Evolutionary conservation across 2,888 invertebrate species (phyloP).

Genomic region (Sialis fuliginosa): DNA sequence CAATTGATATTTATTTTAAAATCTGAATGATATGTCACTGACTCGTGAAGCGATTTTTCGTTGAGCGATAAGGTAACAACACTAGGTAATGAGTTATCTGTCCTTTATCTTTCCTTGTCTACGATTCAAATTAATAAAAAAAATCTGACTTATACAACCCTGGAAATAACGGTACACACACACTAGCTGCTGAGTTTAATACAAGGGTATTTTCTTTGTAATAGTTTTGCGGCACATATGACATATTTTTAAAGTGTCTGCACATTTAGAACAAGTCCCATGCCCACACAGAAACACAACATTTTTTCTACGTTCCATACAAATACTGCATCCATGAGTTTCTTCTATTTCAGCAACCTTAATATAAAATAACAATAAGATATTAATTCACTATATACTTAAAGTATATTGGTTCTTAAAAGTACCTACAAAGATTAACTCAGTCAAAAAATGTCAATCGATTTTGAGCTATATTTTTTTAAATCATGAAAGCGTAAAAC

Average conservation of each 20-base stretch:
- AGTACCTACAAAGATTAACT: not conserved
- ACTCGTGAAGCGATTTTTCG: no score
- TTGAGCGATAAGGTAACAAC: no score
- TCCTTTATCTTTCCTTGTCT: no score
- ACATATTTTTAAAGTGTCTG: slow-evolving; percentile 62
- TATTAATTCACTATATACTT: slow-evolving; percentile 14
- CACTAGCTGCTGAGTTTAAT: slow-evolving; percentile 14
- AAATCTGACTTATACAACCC: no score
- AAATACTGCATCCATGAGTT: slow-evolving; percentile 69
- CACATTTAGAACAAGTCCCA: slow-evolving; percentile 65
- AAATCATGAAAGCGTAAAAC: no score
- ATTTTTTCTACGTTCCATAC: slow-evolving; percentile 68
- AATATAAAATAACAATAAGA: slow-evolving; percentile 34
- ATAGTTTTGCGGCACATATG: slow-evolving; percentile 74
- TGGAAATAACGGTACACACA: no score
- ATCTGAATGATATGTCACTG: no score
- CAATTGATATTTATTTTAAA: no score
- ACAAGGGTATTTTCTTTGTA: slow-evolving; percentile 45
- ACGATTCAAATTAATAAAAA: no score
- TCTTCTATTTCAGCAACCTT: slow-evolving; percentile 74
- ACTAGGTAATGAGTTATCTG: no score
- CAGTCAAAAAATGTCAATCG: no score
- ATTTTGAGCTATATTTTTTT: no score
- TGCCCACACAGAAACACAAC: slow-evolving; percentile 82
- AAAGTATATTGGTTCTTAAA: not conserved